Evolutionary conservation across 2,113 vertebrate species (phyloP), one percentile per base, ranked within the genome.

Genomic region (Naja naja): DNA sequence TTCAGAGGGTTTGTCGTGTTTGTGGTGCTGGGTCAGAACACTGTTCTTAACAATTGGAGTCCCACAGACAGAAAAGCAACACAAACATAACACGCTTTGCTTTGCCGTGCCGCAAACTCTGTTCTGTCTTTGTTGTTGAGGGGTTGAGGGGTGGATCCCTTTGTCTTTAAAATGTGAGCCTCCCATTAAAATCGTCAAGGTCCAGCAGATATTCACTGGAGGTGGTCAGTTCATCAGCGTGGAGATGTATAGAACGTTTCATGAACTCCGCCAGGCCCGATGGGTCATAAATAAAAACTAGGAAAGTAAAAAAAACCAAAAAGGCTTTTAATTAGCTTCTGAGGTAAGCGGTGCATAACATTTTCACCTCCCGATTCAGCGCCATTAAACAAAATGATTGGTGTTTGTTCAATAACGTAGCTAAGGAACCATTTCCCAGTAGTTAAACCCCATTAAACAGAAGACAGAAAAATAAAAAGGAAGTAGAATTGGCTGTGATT

Each of bases 361-460:
- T 95, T 97, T 97, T 98, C 97, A 98, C 97, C 98, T 97, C 96
- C 56, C 92, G 94, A 98, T 96, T 96, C 97, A 97, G 97, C 96
- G 97, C 97, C 97, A 98, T 98, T 98, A 97, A 97, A 97, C 96
- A 97, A 97, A 98, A 97, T 97, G 97, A 97, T 97, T 96, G 43
- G 93, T 96, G 94, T 97, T 97, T 97, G 94, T 96, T 96, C 96
- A 94, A 95, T 98, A 97, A 97, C 97, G 96, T 91, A 96, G 96
- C 94, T 95, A 92, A 94, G 95, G 94, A 97, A 94, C 86, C 95
- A 97, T 96, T 95, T 95, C 93, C 94, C 96, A 93, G 54, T 90
- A 95, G 97, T 96, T 98, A 97, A 97, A 97, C 96, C 95, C 97
- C 94, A 95, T 89, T 96, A 97, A 98, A 96, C 95, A 94, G 96